Evolutionary conservation across 2,888 invertebrate species (phyloP), one percentile per base, ranked within the genome.

Genomic region (Autographa pulchrina): DNA sequence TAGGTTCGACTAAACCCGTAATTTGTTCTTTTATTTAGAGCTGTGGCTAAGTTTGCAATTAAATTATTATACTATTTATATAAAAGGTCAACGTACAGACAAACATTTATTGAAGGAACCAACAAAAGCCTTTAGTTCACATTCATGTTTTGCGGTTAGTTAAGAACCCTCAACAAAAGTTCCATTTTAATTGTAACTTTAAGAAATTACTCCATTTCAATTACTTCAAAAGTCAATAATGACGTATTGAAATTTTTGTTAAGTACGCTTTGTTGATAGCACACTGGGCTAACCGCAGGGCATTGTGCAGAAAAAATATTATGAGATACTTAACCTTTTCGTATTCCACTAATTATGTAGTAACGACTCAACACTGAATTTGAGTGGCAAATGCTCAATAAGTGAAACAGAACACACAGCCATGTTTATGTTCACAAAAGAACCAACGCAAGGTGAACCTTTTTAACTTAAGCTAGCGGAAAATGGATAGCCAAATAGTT

Each of bases 201-300:
- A 74, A 74, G 70, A 75, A 76, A 71, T 54, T 76, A 78, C 72
- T 70, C 25, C 65, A 48, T 72, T 76, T 76, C 72, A 83, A 78
- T 80, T 75, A 78, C 75, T 74, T 79, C 59, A 83, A 76, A 75
- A 83, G 74, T 84, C 81, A 85, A 83, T 84, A 78, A 82, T 68
- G 70, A 14, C 32, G 38, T 72, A 81, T 79, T 81, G 83, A 77
- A 83, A 77, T 74, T 85, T 78, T 70, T 63, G 63, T 72, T 76
- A 70, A 75, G 70, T 77, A 71, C 20, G 69, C 65, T 73, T 85
- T 78, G 76, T 78, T 66, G 59, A 56, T 62, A 41, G 75, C 77
- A 83, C 83, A 80, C 68, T 38, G 81, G 32, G 83, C 61, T 54
- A 43, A 83, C 83, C 83, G 65, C 85, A 83, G 60, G 25, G 13